Evolutionary conservation across 2,888 invertebrate genomes (phyloP), one percentile per base, ranked within the genome.

Genomic region (Diogma glabrata): DNA sequence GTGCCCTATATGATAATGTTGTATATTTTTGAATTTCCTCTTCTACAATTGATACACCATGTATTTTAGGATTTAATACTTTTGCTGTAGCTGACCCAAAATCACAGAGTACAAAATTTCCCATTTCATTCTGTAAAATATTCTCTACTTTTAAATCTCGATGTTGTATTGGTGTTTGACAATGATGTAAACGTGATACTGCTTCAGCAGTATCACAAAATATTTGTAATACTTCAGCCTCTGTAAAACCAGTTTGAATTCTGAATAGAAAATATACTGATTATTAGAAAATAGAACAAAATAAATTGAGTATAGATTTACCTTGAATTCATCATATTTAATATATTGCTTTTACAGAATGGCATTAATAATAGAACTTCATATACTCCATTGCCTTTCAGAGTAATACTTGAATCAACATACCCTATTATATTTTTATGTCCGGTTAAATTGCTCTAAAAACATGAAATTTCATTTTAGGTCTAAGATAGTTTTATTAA

Each of bases 71-170:
- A 72, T 83, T 83, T 54, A 85, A 71, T 57, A 81, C 71, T 64
- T 86, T 81, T 26, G 84, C 86, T n/a, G 92, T 93, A 14, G 92
- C 89, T 58, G 91, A 91, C 40, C 93, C 93, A 75, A 93, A 94
- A 75, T 93, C 93, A 73, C 93, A 94, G 40, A 93, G 73, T 46
- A 94, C 85, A 69, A 84, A 90, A 67, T 83, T 80, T 38, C 87
- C 87, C 59, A 75, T 76, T 62, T 88, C 87, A 60, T 82, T 81
- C 59, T 87, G 77, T 60, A 92, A 73, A 62, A 92, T 86, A 72
- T 92, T 92, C 71, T 92, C 92, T 55, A 92, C 88, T 77, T 93
- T 93, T 59, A 92, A 74, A 75, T 93, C 92, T 60, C 93, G 77
- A 74, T 94, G 93, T 63, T 91, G 84, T 60, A 94, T 90, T 38